Percentiles rank a stretch among this genome's conserved stretches.
phyloP scores from a whole-genome alignment of 2,797 vertebrate species.

The Heliangelus exortis region DNA sequence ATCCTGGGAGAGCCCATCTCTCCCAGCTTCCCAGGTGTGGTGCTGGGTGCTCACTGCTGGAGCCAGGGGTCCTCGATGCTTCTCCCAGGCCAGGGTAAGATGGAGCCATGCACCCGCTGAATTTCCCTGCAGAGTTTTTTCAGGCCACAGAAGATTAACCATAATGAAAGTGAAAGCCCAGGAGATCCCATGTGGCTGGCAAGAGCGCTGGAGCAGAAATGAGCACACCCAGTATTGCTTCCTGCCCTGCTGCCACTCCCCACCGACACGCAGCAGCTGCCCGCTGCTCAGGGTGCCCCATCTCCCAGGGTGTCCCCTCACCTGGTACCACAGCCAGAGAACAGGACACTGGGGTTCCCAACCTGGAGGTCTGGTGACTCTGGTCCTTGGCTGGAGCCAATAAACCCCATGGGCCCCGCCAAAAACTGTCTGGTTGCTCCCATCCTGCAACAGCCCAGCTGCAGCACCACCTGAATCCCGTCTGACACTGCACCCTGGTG shows the following conservation, averaged over 20 bases:
- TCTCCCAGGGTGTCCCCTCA: neutral
- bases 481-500: accelerated
- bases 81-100: neutral
- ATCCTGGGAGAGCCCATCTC: neutral
- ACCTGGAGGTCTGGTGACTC: neutral
- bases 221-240: constrained; percentile 57
- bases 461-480: neutral
- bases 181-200: constrained; percentile 50
- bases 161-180: constrained; percentile 67
- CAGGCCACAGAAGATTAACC: neutral
- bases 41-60: accelerated
- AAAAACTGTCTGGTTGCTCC: accelerated
- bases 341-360: accelerated
- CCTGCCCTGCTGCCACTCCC: constrained; percentile 5
- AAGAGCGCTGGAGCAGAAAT: constrained; percentile 17
- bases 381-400: neutral
- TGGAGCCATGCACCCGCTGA: accelerated
- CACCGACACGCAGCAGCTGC: neutral
- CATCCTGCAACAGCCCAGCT: neutral
- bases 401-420: accelerated
- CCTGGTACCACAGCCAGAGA: neutral
- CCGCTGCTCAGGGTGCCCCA: neutral
- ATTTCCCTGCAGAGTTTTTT: constrained; percentile 17
- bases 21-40: neutral
- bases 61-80: neutral